Evolutionary conservation across 2,888 invertebrate genomes (phyloP), one percentile per base, ranked within the genome.

Genomic region (Tineola bisselliella): DNA sequence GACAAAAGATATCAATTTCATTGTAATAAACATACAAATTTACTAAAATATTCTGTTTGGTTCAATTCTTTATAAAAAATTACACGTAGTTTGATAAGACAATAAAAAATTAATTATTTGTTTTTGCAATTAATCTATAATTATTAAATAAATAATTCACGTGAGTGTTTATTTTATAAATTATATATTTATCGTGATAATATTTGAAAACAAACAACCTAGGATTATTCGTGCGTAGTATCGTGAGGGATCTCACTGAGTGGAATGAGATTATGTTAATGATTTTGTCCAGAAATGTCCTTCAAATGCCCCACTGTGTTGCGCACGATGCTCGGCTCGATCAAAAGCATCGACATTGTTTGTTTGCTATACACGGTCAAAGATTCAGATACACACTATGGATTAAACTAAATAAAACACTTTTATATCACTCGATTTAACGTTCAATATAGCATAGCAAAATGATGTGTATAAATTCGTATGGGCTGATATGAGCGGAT

Each of bases 311-410:
- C n/a, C 48, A 48, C 15, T 48, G 48, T 48, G 48, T 48, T 48
- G 48, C 48, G 48, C 48, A 48, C 48, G 48, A 48, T 48, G 48
- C 48, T 48, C 48, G 48, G 15, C n/a, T 13, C 54, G 54, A 54
- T 54, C 54, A 54, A 54, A 48, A n/a, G 54, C 5, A 54, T 54
- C 54, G 25, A 12, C 19, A 54, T 54, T 54, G 25, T 54, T 54
- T 54, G 54, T 54, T 54, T 54, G 54, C 19, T 48, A 54, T 52
- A 52, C 52, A 17, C 52, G 4, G 18, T 25, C 54, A 54, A 54
- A 25, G 10, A 6, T 25, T 18, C 54, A 25, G 25, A 54, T 18
- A 54, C 12, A 54, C 54, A 25, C 10, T 10, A 48, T 10, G 10
- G n/a, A 8, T 48, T 15, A 48, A n/a, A n/a, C n/a, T n/a, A n/a